These are phyloP conservation scores for Sphenopsis melanotis DNA, from an alignment of 2,797 vertebrate genomes.

Conservation along the genomic window DNA sequence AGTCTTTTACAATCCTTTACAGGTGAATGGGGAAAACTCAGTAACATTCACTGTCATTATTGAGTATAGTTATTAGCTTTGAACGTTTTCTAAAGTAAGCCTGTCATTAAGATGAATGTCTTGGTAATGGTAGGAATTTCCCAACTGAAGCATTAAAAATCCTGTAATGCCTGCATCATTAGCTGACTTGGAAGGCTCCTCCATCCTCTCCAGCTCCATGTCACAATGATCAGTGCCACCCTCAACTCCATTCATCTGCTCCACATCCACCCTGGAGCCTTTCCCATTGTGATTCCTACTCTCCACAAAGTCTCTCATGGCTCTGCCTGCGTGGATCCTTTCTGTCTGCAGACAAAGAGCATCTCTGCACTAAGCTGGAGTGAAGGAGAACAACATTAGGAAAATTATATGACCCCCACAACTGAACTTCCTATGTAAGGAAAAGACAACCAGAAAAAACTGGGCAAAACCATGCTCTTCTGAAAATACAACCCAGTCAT, in stretches of 20 bases:
- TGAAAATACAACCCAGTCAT: background rate
- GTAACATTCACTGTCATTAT: background rate
- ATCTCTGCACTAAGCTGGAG: background rate
- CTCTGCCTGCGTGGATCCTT: background rate
- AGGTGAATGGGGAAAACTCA: conserved; percentile 54
- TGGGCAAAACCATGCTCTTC: background rate
- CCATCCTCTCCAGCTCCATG: background rate
- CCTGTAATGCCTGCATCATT: background rate
- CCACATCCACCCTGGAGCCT: background rate
- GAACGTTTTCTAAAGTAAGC: conserved; percentile 47
- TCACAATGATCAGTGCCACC: background rate
- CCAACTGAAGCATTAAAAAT: conserved; percentile 50
- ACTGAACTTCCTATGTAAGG: background rate
- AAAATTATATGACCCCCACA: background rate
- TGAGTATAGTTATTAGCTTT: conserved; percentile 48
- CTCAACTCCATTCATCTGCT: background rate
- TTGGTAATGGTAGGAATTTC: conserved; percentile 50
- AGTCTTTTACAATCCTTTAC: conserved; percentile 38
- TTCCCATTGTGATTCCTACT: fast-evolving
- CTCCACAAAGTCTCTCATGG: background rate
- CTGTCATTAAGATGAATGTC: conserved; percentile 49
- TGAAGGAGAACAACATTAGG: background rate
- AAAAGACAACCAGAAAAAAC: background rate
- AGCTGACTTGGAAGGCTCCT: background rate
- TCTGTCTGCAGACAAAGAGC: background rate